phyloP scores from a whole-genome alignment of 2,797 vertebrate genomes.

The Scolopax rusticola region DNA sequence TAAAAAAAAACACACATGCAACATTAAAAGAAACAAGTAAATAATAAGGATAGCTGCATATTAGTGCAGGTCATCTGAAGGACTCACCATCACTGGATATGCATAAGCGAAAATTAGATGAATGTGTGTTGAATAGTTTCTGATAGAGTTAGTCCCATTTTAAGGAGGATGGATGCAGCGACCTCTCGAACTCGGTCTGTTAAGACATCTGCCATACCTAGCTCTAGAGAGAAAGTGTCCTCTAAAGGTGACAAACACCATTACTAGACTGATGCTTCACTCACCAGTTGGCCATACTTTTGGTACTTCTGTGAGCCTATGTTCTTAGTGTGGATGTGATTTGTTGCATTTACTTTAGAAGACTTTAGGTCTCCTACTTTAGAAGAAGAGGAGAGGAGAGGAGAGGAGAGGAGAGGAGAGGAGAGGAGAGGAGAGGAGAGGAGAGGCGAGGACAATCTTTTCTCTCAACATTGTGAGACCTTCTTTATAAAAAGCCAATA shows the following conservation, averaged over 20 bases:
- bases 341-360: neutral
- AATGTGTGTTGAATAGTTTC: neutral
- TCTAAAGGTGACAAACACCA: neutral
- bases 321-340: neutral
- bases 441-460: neutral
- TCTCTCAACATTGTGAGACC: neutral
- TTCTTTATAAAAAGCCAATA: too few relatives aligned
- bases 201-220: neutral
- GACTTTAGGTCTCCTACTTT: neutral
- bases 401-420: neutral
- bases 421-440: neutral
- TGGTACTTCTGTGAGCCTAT: neutral
- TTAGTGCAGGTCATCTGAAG: neutral
- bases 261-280: neutral
- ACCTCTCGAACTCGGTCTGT: neutral
- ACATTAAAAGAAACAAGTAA: neutral
- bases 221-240: neutral
- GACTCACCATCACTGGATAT: fast-evolving
- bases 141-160: neutral
- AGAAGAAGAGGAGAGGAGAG: neutral
- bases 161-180: neutral
- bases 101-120: neutral
- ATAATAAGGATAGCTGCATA: neutral
- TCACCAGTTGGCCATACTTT: neutral
- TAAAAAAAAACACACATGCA: neutral